phyloP scores from a whole-genome alignment of 2,888 invertebrate genomes.

The Pseudococcus viburni region DNA sequence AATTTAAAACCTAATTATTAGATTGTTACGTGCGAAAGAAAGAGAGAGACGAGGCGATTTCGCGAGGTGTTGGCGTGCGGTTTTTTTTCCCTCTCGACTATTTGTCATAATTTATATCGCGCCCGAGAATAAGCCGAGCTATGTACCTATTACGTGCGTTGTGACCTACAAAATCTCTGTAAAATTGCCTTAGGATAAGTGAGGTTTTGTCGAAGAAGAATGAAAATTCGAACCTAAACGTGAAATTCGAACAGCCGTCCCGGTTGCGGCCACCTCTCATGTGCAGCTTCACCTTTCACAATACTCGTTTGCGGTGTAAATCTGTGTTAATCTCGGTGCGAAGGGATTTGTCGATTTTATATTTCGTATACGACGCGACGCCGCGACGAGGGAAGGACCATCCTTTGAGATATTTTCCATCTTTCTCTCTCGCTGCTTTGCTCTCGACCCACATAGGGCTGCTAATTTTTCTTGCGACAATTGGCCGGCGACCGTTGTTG shows the following conservation, averaged over 20 bases:
- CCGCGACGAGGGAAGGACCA: neutral
- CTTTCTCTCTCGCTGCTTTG: neutral
- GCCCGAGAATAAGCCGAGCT: neutral
- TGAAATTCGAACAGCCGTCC: neutral
- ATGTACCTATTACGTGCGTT: neutral
- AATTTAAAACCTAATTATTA: conserved; percentile 25
- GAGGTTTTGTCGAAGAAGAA: neutral
- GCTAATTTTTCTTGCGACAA: neutral
- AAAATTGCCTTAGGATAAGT: neutral
- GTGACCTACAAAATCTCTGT: neutral
- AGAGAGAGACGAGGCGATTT: neutral
- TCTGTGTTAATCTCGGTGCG: conserved; percentile 4
- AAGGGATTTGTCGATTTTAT: conserved; percentile 13
- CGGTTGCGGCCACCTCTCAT: neutral
- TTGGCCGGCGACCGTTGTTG: neutral
- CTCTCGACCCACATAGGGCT: neutral
- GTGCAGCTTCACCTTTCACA: neutral
- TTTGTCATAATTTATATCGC: conserved; percentile 1
- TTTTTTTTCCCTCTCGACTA: neutral
- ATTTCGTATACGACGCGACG: neutral
- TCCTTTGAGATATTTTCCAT: neutral
- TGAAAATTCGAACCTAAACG: neutral
- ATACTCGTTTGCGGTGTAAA: conserved; percentile 4
- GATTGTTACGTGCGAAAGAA: neutral
- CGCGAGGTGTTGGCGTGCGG: neutral